These are phyloP conservation scores for Thalassarche chlororhynchos DNA, from an alignment of 2,113 vertebrate genomes.

Conservation along the genomic window DNA sequence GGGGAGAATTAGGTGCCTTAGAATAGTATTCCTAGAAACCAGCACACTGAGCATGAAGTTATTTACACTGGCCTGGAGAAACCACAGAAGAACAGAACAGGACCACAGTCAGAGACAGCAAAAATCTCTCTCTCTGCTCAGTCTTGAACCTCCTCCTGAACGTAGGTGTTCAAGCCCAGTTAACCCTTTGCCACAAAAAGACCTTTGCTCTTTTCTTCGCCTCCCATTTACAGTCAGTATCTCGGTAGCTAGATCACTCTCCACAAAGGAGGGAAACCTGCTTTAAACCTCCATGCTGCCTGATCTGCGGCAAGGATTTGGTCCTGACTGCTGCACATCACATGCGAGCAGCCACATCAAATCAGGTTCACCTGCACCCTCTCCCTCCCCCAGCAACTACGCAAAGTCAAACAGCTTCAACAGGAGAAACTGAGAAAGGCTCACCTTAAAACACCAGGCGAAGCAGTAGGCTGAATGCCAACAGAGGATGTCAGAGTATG, in stretches of 20 bases:
- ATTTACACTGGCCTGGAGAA: conserved; percentile 14
- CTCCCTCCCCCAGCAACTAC: background rate
- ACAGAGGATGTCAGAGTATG: background rate
- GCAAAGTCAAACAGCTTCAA: background rate
- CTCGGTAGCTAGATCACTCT: background rate
- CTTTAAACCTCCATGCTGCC: background rate
- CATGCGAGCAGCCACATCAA: background rate
- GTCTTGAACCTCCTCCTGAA: background rate
- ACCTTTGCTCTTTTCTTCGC: background rate
- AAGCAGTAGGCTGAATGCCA: background rate
- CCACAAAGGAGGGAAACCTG: background rate
- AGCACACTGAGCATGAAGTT: background rate
- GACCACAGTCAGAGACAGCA: background rate
- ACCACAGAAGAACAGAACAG: background rate
- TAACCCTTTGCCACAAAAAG: background rate
- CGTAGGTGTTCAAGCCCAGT: background rate
- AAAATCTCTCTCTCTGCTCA: background rate
- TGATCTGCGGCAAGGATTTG: background rate
- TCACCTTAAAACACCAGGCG: background rate
- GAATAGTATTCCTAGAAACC: conserved; percentile 48
- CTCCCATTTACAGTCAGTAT: background rate
- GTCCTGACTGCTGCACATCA: background rate
- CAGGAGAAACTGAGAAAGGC: background rate
- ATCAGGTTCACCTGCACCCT: background rate
- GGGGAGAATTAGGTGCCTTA: conserved; percentile 19